Conservation (phyloP, 2,797 vertebrate genomes). For the Furcifer pardalis region DNA sequence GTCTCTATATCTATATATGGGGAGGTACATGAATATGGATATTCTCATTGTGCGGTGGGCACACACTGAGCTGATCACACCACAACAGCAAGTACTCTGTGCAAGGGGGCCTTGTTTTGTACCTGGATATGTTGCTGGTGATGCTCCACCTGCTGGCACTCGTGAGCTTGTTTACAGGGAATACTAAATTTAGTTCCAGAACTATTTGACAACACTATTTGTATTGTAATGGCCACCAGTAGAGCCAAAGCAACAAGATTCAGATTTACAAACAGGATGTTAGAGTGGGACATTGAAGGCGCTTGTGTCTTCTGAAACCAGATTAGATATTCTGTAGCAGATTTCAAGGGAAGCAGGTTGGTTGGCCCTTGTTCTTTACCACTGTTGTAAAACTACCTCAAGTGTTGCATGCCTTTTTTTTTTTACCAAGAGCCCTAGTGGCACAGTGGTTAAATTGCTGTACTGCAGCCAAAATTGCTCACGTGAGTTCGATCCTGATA, state of each 20-base stretch:
- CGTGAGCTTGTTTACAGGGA: neutral
- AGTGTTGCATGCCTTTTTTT: neutral
- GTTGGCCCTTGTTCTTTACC: neutral
- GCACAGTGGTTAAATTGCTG: too few species aligned
- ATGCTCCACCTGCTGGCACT: neutral
- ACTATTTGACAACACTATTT: neutral
- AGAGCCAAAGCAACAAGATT: neutral
- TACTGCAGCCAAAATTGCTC: too few species aligned
- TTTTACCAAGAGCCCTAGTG: too few species aligned
- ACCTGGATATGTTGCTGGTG: neutral
- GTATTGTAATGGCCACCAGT: neutral
- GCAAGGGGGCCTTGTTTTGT: neutral
- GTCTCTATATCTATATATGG: neutral
- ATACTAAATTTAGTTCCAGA: neutral
- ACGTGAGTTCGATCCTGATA: too few species aligned
- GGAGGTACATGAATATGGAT: neutral
- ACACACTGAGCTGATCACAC: neutral
- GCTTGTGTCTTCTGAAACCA: neutral
- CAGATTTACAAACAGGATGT: neutral
- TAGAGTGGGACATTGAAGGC: neutral
- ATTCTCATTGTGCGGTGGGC: neutral
- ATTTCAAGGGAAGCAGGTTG: neutral
- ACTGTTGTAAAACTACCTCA: constrained; percentile 46
- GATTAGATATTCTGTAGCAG: neutral
- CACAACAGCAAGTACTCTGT: neutral